These are phyloP conservation scores for Ceratina japonica DNA, from an alignment of 1,140 invertebrate species.

Conservation along the genomic window DNA sequence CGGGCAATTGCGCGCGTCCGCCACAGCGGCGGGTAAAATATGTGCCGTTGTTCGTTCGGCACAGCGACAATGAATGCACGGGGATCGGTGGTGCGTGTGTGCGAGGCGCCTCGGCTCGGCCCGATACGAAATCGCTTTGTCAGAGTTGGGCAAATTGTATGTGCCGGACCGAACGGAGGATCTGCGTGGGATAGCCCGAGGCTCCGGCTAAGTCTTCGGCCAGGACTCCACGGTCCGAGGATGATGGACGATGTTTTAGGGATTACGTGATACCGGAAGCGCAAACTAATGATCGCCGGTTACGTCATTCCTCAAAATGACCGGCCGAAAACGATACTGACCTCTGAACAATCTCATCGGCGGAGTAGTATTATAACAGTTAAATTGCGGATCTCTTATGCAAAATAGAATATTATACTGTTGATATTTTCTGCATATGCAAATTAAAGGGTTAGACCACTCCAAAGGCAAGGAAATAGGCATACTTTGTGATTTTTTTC, in stretches of 20 bases:
- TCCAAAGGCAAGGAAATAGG: no score
- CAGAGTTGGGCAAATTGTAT: constrained; percentile 57
- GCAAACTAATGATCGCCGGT: constrained; percentile 56
- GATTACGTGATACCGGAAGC: constrained; percentile 64
- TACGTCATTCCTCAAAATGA: constrained; percentile 56
- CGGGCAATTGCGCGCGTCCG: background rate
- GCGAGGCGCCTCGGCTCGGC: constrained; percentile 37
- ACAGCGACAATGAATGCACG: constrained; percentile 21
- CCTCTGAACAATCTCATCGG: background rate
- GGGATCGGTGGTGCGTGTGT: constrained; percentile 4
- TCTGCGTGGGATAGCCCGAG: constrained; percentile 51
- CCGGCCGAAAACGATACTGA: constrained; percentile 24
- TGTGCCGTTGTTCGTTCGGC: constrained; percentile 15
- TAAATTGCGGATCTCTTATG: no score
- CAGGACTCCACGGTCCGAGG: constrained; percentile 33
- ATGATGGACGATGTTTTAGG: constrained; percentile 64
- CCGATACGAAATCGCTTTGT: constrained; percentile 56
- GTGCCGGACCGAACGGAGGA: constrained; percentile 53
- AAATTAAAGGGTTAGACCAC: no score
- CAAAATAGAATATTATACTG: no score
- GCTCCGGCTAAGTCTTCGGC: constrained; percentile 43
- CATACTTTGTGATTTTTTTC: no score
- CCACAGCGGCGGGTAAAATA: constrained; percentile 10
- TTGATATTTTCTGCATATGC: no score
- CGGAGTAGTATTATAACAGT: background rate